Base-by-base conservation (phyloP, 2,113 vertebrate species). In the Azemiops feae region DNA sequence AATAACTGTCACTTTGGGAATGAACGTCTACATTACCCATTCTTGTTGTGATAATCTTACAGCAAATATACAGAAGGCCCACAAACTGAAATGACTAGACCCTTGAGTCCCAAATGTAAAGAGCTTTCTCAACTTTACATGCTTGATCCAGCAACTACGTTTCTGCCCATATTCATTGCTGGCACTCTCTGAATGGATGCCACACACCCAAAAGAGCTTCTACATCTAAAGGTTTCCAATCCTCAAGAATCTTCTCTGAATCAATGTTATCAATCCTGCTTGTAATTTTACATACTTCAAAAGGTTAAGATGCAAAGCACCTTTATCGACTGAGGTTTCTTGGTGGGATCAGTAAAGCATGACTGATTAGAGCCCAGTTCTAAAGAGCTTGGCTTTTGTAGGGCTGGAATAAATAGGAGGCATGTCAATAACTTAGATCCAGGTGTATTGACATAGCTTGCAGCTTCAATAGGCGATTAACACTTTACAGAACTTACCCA, bases 381-480 rank as follows among this genome's bases (percentile, higher is more conserved):
- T 52, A 97, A 98, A 97, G 98, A 97, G 97, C 95, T 96, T 94
- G 88, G 89, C 96, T 97, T 93, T 97, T 97, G 96, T 96, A 96
- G 96, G 96, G 93, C 96, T 60, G 94, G 97, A 98, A 98, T 98
- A 98, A 98, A 98, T 97, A 97, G 97, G 95, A 95, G 89, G 95
- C 85, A 97, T 98, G 98, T 98, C 98, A 96, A 98, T 98, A 98
- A 97, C 97, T 97, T 96, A 95, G 97, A 97, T 97, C 96, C 96
- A 96, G 91, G 92, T 93, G 87, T 97, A 98, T 98, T 95, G 97
- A 98, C 96, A 96, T 96, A 97, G 97, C 97, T 97, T 98, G 98
- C 98, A 97, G 97, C 97, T 97, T 98, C 98, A 98, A 98, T 97
- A 98, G 97, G 97, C 97, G 98, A 98, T 98, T 98, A 98, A 98